Evolutionary conservation across 1,140 invertebrate genomes (phyloP), one percentile per base, ranked within the genome.

Genomic region (Drosophila teissieri): DNA sequence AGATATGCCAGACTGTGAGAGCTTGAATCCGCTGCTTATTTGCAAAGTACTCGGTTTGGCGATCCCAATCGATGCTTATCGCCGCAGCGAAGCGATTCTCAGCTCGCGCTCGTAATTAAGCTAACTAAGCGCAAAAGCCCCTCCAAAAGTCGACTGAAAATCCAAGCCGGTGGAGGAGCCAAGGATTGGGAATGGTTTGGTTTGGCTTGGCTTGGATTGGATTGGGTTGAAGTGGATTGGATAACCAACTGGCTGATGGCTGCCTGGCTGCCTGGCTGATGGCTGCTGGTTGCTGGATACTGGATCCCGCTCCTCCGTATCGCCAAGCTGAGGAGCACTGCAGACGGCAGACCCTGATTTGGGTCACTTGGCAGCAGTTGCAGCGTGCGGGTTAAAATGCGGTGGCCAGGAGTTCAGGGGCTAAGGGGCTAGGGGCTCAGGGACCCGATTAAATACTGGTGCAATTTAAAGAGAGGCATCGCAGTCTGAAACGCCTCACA

Each of bases 361-460:
- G 73, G 74, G 74, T 69, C 74, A 76, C 74, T 76, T 75, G 55
- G 73, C 73, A 67, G 67, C 60, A 54, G 62, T 37, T 69, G 68
- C 64, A 69, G 52, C 52, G 52, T 52, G 58, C 52, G 52, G 64
- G 58, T 48, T 46, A 54, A 42, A 49, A 39, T 70, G 49, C 67
- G 34, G 44, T 12, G 36, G 10, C 27, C 40, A 51, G 46, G 22
- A 36, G 22, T 11, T n/a, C 4, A 24, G 53, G 22, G 52, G 36
- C 11, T n/a, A 40, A 11, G n/a, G 27, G 14, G 4, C 7, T 27
- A 19, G 7, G 10, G 12, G 34, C 57, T 19, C n/a, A 31, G 40
- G 31, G 19, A 45, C 12, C 27, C 22, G 10, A 48, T 34, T 48
- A 63, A 65, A 65, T 63, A 64, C 31, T 67, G 39, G 44, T 3